These are phyloP conservation scores for Mareca strepera DNA, from an alignment of 2,797 vertebrate species.

Conservation along the genomic window DNA sequence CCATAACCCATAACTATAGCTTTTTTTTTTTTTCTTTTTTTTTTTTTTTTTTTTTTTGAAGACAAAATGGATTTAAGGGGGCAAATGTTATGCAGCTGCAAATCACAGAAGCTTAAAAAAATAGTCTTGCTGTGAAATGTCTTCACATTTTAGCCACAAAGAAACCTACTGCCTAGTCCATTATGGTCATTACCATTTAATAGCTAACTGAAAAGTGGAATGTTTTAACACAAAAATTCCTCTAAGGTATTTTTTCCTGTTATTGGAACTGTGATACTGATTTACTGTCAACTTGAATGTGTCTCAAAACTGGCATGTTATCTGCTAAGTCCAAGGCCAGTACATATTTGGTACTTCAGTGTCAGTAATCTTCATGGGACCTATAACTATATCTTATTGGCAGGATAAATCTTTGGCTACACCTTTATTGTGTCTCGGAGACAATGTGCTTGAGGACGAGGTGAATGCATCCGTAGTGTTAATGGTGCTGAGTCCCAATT, in stretches of 20 bases:
- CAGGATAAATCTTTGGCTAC: constrained; percentile 52
- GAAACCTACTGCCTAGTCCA: background rate
- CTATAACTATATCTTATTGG: constrained; percentile 45
- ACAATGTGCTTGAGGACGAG: background rate
- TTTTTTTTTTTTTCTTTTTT: background rate
- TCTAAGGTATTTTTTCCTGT: constrained; percentile 56
- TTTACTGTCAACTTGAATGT: constrained; percentile 68
- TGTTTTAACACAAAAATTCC: constrained; percentile 47
- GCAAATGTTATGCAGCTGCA: background rate
- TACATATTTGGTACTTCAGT: constrained; percentile 56
- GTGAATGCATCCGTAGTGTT: background rate
- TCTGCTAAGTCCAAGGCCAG: constrained; percentile 69
- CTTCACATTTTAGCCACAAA: background rate
- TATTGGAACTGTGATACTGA: constrained; percentile 66
- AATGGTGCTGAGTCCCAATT: background rate
- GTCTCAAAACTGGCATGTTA: constrained; percentile 69
- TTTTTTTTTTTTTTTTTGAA: background rate
- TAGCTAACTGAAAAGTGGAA: constrained; percentile 25
- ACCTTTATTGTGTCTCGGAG: constrained; percentile 39
- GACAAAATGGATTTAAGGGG: background rate
- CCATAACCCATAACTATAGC: background rate
- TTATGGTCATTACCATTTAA: constrained; percentile 43
- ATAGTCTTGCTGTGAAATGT: background rate
- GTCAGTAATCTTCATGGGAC: constrained; percentile 59
- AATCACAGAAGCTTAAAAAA: background rate